phyloP scores from a whole-genome alignment of 2,113 vertebrate genomes.

The Egretta garzetta region DNA sequence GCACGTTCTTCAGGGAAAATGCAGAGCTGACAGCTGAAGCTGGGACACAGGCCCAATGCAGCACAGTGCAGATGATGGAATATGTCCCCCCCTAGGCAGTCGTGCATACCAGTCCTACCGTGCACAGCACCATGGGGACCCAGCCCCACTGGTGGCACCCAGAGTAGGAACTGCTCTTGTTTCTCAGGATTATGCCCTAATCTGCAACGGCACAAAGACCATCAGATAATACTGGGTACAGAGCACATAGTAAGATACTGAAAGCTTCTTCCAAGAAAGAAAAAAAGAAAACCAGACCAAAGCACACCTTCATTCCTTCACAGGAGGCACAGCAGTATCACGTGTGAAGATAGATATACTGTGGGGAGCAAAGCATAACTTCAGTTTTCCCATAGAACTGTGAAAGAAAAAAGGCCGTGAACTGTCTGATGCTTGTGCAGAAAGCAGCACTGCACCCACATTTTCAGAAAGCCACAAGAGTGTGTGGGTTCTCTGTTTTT shows the following conservation, averaged over 20 bases:
- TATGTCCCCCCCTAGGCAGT: fast-evolving
- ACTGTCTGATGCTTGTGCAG: background rate
- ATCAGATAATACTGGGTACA: background rate
- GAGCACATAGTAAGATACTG: background rate
- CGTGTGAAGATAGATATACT: fast-evolving
- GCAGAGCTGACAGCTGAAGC: background rate
- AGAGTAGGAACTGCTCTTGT: background rate
- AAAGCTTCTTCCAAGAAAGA: background rate
- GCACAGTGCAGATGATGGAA: background rate
- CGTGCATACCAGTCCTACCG: fast-evolving
- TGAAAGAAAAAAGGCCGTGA: too few relatives aligned
- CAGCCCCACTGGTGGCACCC: background rate
- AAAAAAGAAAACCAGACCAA: background rate
- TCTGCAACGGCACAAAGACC: background rate
- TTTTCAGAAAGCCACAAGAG: constrained; percentile 26
- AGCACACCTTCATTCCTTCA: background rate
- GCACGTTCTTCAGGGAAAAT: background rate
- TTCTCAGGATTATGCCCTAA: background rate
- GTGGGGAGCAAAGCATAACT: background rate
- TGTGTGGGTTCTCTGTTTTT: constrained; percentile 44
- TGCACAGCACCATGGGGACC: background rate
- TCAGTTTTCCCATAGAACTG: background rate
- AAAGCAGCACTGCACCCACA: background rate
- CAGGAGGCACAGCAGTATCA: background rate
- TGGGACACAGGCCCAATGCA: background rate